Conservation (phyloP, 2,888 invertebrate species). For the Lasioglossum malachurum region DNA sequence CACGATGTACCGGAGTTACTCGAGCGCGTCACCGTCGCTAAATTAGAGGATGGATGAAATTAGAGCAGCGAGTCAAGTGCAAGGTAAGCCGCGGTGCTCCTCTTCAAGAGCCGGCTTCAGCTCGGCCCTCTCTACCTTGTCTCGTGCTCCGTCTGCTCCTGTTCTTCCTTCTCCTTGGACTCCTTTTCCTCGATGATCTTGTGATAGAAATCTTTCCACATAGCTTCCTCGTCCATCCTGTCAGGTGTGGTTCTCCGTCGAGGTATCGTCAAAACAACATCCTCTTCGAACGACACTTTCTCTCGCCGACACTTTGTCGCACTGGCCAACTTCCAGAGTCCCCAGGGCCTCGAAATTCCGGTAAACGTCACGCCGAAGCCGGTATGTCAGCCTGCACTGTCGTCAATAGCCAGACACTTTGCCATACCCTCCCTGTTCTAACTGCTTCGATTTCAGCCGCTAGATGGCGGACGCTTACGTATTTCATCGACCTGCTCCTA, state of each 20-base stretch:
- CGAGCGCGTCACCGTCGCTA: not conserved
- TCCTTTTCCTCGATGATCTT: conserved; percentile 86
- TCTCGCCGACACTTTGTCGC: conserved; percentile 10
- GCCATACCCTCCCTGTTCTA: conserved; percentile 2
- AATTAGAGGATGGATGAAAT: conserved; percentile 19
- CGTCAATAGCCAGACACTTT: conserved; percentile 34
- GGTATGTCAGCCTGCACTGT: conserved; percentile 49
- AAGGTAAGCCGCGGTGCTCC: conserved; percentile 2
- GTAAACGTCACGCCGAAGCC: conserved; percentile 50
- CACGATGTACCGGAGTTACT: not conserved
- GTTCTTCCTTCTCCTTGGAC: conserved; percentile 87
- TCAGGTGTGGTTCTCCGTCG: not conserved
- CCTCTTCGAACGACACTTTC: conserved; percentile 23
- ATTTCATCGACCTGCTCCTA: not conserved
- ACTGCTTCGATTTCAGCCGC: conserved; percentile 21
- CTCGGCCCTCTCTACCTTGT: conserved; percentile 86
- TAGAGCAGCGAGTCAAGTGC: conserved; percentile 6
- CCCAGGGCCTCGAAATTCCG: not conserved
- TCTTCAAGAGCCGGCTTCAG: not conserved
- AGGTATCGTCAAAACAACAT: conserved; percentile 18
- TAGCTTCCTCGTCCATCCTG: conserved; percentile 89
- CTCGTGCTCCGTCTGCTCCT: conserved; percentile 89
- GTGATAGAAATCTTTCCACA: conserved; percentile 91
- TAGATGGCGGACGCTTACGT: conserved; percentile 57
- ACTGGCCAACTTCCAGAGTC: not conserved